Percentiles rank a stretch among this genome's conserved stretches.
These are phyloP conservation scores for Syngnathus typhle DNA, from an alignment of 2,113 vertebrate genomes.

Conservation along the genomic window DNA sequence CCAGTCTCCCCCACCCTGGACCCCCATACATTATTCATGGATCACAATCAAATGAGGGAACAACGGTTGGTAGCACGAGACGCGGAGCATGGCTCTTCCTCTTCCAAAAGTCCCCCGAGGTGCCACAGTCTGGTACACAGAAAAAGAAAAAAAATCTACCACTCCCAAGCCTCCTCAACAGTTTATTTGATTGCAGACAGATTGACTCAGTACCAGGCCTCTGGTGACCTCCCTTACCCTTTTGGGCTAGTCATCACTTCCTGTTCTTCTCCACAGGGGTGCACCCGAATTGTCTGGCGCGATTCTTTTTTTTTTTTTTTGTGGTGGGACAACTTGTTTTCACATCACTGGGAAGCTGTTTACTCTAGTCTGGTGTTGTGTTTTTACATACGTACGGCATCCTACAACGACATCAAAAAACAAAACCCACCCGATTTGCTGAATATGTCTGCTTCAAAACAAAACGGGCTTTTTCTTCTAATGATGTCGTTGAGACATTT, in stretches of 20 bases:
- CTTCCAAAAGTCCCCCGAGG: constrained; percentile 90
- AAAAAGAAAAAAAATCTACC: neutral
- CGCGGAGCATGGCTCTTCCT: constrained; percentile 88
- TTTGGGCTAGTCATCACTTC: constrained; percentile 48
- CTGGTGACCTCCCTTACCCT: constrained; percentile 61
- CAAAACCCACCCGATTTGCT: too few relatives aligned
- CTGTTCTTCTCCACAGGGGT: constrained; percentile 50
- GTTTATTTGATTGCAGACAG: constrained; percentile 48
- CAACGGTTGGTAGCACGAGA: constrained; percentile 88
- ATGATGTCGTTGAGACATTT: too few relatives aligned
- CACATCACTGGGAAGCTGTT: constrained; percentile 19
- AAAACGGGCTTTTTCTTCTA: too few relatives aligned
- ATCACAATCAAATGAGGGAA: constrained; percentile 92
- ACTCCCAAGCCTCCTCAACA: constrained; percentile 36
- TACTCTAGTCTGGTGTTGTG: neutral
- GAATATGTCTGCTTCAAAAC: too few relatives aligned
- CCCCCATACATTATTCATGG: constrained; percentile 95
- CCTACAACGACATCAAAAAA: too few relatives aligned
- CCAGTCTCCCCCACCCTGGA: constrained; percentile 15
- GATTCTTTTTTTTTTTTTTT: constrained; percentile 23
- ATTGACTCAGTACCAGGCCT: constrained; percentile 51
- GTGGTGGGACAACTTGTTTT: neutral
- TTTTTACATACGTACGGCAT: neutral
- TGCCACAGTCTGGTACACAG: constrained; percentile 80
- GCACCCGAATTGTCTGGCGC: constrained; percentile 48